These are phyloP conservation scores for Tetramorium parvispinum DNA, from an alignment of 1,140 invertebrate genomes.

Conservation along the genomic window DNA sequence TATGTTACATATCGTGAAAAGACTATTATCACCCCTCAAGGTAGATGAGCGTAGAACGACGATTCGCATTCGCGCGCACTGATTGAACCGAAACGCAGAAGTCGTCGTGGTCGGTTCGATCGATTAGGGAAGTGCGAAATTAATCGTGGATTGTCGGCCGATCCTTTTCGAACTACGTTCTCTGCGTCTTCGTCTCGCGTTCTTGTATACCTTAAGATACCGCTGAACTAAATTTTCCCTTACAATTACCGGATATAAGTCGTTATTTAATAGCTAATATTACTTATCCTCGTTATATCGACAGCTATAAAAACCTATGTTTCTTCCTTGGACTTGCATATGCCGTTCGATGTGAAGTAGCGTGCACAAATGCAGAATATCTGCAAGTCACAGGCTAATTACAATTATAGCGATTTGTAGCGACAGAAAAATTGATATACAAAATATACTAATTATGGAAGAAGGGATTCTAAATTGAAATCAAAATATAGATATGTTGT, in stretches of 20 bases:
- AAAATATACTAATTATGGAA: slow-evolving; percentile 5
- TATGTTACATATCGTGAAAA: slow-evolving; percentile 54
- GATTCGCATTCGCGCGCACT: slow-evolving; percentile 46
- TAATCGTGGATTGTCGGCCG: slow-evolving; percentile 64
- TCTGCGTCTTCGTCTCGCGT: slow-evolving; percentile 18
- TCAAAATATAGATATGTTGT: slow-evolving; percentile 30
- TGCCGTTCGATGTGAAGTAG: slow-evolving; percentile 12
- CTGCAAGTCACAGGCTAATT: neutral
- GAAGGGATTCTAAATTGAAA: neutral
- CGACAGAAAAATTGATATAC: slow-evolving; percentile 7
- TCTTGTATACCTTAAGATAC: slow-evolving; percentile 27
- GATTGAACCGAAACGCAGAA: slow-evolving; percentile 42
- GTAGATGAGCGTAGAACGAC: slow-evolving; percentile 55
- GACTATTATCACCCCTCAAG: slow-evolving; percentile 49
- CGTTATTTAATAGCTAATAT: slow-evolving; percentile 31
- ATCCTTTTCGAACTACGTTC: slow-evolving; percentile 48
- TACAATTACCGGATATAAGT: slow-evolving; percentile 38
- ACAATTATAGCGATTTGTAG: neutral
- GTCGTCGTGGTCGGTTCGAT: slow-evolving; percentile 35
- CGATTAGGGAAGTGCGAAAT: slow-evolving; percentile 42
- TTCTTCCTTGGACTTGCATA: neutral
- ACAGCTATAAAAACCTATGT: slow-evolving; percentile 18
- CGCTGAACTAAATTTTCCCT: slow-evolving; percentile 24
- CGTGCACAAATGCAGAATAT: slow-evolving; percentile 3
- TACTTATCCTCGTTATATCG: slow-evolving; percentile 31